phyloP scores from a whole-genome alignment of 2,113 vertebrate species.

The Cnemophilus loriae region DNA sequence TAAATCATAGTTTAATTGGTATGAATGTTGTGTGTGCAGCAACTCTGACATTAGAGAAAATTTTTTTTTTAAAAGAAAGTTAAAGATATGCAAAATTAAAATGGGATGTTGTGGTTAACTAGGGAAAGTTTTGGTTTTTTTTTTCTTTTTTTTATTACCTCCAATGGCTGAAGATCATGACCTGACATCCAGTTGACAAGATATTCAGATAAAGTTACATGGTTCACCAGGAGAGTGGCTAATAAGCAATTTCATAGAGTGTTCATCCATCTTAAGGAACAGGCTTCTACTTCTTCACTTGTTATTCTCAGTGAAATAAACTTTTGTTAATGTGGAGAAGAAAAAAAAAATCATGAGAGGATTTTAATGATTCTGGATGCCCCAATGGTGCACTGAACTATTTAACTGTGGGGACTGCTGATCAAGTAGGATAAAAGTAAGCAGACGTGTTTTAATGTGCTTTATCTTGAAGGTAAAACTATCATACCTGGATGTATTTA shows the following conservation, averaged over 20 bases:
- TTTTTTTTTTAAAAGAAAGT: accelerated
- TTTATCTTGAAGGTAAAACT: not conserved
- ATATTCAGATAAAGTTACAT: not conserved
- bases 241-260: not conserved
- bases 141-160: not conserved
- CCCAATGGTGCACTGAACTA: not conserved
- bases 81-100: not conserved
- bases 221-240: not conserved
- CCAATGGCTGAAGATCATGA: not conserved
- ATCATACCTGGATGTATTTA: not conserved
- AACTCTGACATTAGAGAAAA: not conserved
- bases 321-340: not conserved
- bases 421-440: not conserved
- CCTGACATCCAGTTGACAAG: not conserved
- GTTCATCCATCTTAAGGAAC: not conserved
- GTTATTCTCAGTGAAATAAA: not conserved
- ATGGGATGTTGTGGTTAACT: accelerated
- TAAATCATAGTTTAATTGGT: not conserved
- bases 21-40: not conserved
- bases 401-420: not conserved
- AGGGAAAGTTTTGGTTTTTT: not conserved
- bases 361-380: not conserved
- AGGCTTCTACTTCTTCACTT: not conserved
- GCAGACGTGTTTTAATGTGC: not conserved
- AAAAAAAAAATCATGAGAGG: not conserved